phyloP scores from a whole-genome alignment of 2,113 vertebrate genomes.

The Gambusia affinis region DNA sequence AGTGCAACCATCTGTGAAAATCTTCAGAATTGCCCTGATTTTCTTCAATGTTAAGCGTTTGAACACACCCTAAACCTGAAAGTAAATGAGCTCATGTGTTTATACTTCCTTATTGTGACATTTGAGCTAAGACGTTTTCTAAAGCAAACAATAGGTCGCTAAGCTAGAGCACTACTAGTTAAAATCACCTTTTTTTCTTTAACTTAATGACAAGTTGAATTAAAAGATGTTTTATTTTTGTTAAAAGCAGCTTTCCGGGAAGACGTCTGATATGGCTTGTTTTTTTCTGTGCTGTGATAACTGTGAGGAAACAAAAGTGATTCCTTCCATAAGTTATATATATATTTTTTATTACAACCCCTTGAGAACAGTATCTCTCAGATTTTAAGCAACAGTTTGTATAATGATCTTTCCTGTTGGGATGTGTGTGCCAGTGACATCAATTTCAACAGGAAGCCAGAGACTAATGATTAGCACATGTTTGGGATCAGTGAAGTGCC shows the following conservation, averaged over 20 bases:
- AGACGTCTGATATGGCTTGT: constrained; percentile 11
- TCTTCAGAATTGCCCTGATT: constrained; percentile 7
- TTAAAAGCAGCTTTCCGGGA: no score
- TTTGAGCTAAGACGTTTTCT: constrained; percentile 19
- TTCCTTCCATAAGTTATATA: constrained; percentile 49
- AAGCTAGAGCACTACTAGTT: not conserved
- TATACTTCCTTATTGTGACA: constrained; percentile 7
- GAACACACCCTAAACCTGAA: not conserved
- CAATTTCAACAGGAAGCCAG: constrained; percentile 78
- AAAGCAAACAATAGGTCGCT: constrained; percentile 12
- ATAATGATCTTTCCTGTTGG: constrained; percentile 53
- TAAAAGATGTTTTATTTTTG: no score
- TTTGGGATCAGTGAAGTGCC: constrained; percentile 69
- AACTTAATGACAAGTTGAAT: not conserved
- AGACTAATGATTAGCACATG: constrained; percentile 81
- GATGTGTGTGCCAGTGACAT: constrained; percentile 74
- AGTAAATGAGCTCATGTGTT: constrained; percentile 18
- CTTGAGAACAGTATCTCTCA: constrained; percentile 43
- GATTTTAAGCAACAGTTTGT: constrained; percentile 61
- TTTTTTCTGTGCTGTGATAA: constrained; percentile 23
- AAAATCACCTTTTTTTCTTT: constrained; percentile 10
- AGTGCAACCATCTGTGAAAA: constrained; percentile 26
- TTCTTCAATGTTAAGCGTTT: not conserved
- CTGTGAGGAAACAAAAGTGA: constrained; percentile 14
- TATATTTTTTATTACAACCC: constrained; percentile 44